Evolutionary conservation across 1,140 invertebrate genomes (phyloP).

Genomic region (Tetragonula clypearis): DNA sequence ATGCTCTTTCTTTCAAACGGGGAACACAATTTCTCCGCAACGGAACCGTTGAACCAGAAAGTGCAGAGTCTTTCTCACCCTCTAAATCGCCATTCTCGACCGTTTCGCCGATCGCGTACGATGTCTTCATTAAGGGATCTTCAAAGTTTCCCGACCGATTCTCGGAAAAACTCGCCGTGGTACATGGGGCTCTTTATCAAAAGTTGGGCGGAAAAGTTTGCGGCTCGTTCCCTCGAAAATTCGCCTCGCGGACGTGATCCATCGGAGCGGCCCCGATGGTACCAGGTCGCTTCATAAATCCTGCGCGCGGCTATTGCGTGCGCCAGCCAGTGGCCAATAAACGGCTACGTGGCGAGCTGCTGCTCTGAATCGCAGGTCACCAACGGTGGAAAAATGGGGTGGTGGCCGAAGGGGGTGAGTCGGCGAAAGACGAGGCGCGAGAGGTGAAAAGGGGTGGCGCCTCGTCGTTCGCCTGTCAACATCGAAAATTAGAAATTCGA

Average conservation of each 20-base stretch:
- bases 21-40: no score
- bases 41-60: not conserved
- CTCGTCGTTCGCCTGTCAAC: conserved; percentile 51
- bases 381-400: not conserved
- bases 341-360: conserved; percentile 42
- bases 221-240: conserved; percentile 33
- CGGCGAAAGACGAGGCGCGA: not conserved
- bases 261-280: not conserved
- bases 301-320: conserved; percentile 48
- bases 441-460: conserved; percentile 11
- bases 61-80: not conserved
- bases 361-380: not conserved
- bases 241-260: not conserved
- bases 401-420: not conserved
- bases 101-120: not conserved
- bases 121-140: not conserved
- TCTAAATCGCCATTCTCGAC: not conserved
- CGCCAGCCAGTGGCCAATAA: conserved; percentile 59
- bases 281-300: conserved; percentile 56
- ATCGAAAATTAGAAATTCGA: conserved; percentile 67
- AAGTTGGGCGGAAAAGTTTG: not conserved
- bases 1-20: no score
- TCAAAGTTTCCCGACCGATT: not conserved
- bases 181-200: not conserved
- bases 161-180: not conserved